These are phyloP conservation scores for Heliconius hewitsoni DNA, from an alignment of 1,140 invertebrate species.

Conservation along the genomic window DNA sequence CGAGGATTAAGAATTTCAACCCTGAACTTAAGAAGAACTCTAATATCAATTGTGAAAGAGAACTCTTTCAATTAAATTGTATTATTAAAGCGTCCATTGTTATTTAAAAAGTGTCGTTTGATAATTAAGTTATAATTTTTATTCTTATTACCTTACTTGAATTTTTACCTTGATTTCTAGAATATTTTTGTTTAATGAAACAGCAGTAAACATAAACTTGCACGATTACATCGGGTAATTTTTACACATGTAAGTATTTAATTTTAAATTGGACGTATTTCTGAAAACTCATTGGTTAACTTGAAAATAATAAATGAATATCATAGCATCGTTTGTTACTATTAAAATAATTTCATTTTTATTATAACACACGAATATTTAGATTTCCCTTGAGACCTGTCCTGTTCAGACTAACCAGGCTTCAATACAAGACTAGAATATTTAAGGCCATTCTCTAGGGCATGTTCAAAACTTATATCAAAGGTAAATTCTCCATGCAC, in stretches of 20 bases:
- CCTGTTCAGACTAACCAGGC: constrained; percentile 26
- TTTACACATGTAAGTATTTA: no score
- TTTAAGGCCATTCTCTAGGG: constrained; percentile 15
- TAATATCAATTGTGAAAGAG: constrained; percentile 14
- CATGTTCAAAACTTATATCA: constrained; percentile 11
- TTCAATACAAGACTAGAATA: constrained; percentile 20
- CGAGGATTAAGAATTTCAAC: background rate
- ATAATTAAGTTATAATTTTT: background rate
- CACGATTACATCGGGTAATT: no score
- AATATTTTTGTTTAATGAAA: background rate
- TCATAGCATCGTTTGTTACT: background rate
- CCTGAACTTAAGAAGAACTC: background rate
- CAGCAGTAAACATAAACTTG: background rate
- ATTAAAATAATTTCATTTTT: background rate
- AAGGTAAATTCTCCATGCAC: background rate
- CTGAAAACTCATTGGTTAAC: background rate
- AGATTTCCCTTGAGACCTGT: constrained; percentile 34
- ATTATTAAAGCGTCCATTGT: background rate
- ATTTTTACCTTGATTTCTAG: background rate
- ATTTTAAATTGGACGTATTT: background rate
- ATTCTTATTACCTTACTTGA: background rate
- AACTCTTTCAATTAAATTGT: background rate
- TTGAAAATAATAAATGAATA: background rate
- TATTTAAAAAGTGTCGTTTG: background rate
- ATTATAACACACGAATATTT: constrained; percentile 18